These are phyloP conservation scores for Heteromormyrus szaboi DNA, from an alignment of 2,797 vertebrate genomes.

Conservation along the genomic window DNA sequence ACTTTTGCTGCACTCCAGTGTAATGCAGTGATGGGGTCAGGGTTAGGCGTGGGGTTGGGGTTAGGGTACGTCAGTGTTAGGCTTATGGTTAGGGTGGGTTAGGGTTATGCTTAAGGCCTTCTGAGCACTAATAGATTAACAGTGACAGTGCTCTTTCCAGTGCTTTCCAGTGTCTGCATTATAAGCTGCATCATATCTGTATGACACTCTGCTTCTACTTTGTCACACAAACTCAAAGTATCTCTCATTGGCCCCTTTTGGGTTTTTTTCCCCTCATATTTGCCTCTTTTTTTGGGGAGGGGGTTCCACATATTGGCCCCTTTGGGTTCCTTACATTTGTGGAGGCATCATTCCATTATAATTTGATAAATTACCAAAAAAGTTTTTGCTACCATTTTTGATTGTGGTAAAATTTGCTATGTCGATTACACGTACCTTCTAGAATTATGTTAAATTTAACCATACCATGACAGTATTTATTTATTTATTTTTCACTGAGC, in stretches of 20 bases:
- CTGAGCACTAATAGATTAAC: not conserved
- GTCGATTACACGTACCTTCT: not conserved
- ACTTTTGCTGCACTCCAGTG: too few relatives aligned
- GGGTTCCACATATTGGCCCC: too few relatives aligned
- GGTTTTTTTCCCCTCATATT: not conserved
- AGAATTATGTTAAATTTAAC: not conserved
- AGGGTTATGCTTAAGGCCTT: too few relatives aligned
- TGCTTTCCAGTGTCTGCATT: not conserved
- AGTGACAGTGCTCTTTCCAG: not conserved
- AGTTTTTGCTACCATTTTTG: not conserved
- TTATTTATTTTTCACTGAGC: not conserved
- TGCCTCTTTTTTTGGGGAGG: too few relatives aligned
- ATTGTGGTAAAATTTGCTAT: not conserved
- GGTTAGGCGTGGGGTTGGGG: not conserved
- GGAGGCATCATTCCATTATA: not conserved
- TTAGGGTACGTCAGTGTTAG: too few relatives aligned
- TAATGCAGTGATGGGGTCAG: too few relatives aligned
- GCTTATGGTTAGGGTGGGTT: too few relatives aligned
- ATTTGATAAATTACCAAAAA: not conserved
- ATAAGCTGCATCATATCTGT: not conserved
- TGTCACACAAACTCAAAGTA: not conserved
- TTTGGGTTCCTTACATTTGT: too few relatives aligned
- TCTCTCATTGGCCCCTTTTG: not conserved
- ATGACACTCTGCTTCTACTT: not conserved
- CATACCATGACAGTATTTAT: not conserved